Base-by-base conservation (phyloP, 2,888 invertebrate species). In the Thalpophila matura region DNA sequence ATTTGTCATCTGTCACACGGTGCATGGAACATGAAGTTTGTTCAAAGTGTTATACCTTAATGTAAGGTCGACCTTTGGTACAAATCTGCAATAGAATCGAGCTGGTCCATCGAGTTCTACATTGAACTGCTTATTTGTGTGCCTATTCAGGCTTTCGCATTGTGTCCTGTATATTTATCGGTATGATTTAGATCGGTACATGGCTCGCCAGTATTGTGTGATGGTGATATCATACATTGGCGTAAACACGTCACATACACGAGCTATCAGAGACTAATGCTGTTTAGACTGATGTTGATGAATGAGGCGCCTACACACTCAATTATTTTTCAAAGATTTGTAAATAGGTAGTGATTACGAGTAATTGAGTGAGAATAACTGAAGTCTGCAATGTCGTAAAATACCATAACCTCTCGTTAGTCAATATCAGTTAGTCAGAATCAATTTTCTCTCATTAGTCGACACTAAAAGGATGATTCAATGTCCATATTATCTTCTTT, bases 181-280 rank as follows among this genome's bases (percentile, higher is more conserved):
- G 49, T 49, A 74, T 70, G 61, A 74, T 74, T 75, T 74, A 71
- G 62, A 59, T 59, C 55, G 18, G 53, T 47, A 53, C 56, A 57
- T 45, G 56, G 47, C 46, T 63, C 42, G 45, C 7, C 38, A 49
- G 31, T 29, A 60, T 74, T 78, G 59, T 70, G 20, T 38, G 35
- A 31, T 38, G 59, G 56, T 74, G 76, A 74, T 62, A 76, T 71
- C 74, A 71, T 69, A n/a, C 47, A 22, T 29, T 16, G 27, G 33
- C n/a, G 58, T 38, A 51, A 38, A 55, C 38, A 58, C 33, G 35
- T 40, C 50, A 54, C 33, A 50, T 35, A 31, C 5, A 27, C 20
- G 18, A 35, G 7, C 22, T 37, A 58, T 58, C 42, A 57, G 24
- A 51, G 26, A 54, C 12, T 46, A 22, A 59, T 53, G 38, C 43